These are phyloP conservation scores for Papilio elwesi DNA, from an alignment of 2,888 invertebrate genomes.

Conservation along the genomic window DNA sequence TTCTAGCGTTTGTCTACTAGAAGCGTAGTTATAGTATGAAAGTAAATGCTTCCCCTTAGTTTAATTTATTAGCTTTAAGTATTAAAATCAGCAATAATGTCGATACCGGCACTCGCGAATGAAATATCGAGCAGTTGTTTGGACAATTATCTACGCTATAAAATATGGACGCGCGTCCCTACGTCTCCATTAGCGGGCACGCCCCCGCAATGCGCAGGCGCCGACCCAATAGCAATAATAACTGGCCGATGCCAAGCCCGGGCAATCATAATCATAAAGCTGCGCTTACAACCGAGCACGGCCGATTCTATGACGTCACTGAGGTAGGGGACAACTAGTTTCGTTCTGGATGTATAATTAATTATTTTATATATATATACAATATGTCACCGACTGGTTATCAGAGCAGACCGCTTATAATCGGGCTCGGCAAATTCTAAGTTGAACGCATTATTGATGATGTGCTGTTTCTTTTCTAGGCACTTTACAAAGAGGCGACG, in stretches of 20 bases:
- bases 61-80: slow-evolving; percentile 8
- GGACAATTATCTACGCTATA: slow-evolving; percentile 37
- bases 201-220: slow-evolving; percentile 39
- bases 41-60: slow-evolving; percentile 3
- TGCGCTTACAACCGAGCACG: neutral
- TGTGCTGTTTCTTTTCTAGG: too few relatives aligned
- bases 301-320: neutral
- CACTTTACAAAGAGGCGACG: too few relatives aligned
- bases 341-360: too few relatives aligned
- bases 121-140: slow-evolving; percentile 36
- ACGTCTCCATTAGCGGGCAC: slow-evolving; percentile 36
- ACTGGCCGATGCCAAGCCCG: slow-evolving; percentile 26
- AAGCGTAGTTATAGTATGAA: slow-evolving; percentile 6
- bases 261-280: slow-evolving; percentile 22
- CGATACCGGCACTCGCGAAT: slow-evolving; percentile 20
- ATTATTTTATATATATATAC: too few relatives aligned
- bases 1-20: neutral
- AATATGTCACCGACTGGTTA: too few relatives aligned
- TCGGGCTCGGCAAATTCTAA: too few relatives aligned
- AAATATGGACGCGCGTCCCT: slow-evolving; percentile 33
- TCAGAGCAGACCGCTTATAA: too few relatives aligned
- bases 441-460: too few relatives aligned
- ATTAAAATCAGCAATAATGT: slow-evolving; percentile 24
- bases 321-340: neutral
- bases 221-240: slow-evolving; percentile 37